These are phyloP conservation scores for Spinibarbus caldwelli DNA, from an alignment of 2,797 vertebrate species.

Conservation along the genomic window DNA sequence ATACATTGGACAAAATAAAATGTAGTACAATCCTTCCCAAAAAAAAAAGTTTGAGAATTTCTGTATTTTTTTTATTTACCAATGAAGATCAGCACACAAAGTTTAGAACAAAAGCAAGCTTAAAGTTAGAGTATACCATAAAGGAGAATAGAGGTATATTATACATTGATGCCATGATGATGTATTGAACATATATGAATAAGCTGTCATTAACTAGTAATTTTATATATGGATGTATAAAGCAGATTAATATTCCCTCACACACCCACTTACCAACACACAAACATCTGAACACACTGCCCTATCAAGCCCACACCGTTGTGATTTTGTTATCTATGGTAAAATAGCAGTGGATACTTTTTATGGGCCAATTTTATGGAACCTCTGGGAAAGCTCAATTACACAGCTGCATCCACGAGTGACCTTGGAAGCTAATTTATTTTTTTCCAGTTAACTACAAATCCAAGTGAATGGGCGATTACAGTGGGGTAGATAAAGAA, in stretches of 20 bases:
- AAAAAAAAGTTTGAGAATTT: too few species aligned
- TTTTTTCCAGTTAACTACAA: constrained; percentile 73
- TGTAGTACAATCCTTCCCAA: too few species aligned
- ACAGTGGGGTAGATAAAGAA: constrained; percentile 58
- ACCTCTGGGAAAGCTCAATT: constrained; percentile 78
- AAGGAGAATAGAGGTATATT: not conserved
- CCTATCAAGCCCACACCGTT: constrained; percentile 37
- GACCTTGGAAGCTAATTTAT: constrained; percentile 86
- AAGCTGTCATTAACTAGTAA: not conserved
- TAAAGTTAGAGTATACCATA: not conserved
- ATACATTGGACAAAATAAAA: too few species aligned
- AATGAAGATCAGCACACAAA: not conserved
- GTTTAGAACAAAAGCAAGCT: constrained; percentile 8
- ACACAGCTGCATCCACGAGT: constrained; percentile 68
- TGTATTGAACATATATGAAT: not conserved
- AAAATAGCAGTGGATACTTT: constrained; percentile 74
- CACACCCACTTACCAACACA: constrained; percentile 5
- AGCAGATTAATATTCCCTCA: constrained; percentile 8
- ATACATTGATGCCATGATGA: not conserved
- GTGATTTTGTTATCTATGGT: constrained; percentile 46
- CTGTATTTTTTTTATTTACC: not conserved
- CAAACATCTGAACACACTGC: constrained; percentile 1
- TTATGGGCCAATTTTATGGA: constrained; percentile 79
- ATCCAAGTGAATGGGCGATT: constrained; percentile 69
- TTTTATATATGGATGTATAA: not conserved